Conservation (phyloP, 35 echinoderm and acorn worm genomes). For the Chiridota heheva region DNA sequence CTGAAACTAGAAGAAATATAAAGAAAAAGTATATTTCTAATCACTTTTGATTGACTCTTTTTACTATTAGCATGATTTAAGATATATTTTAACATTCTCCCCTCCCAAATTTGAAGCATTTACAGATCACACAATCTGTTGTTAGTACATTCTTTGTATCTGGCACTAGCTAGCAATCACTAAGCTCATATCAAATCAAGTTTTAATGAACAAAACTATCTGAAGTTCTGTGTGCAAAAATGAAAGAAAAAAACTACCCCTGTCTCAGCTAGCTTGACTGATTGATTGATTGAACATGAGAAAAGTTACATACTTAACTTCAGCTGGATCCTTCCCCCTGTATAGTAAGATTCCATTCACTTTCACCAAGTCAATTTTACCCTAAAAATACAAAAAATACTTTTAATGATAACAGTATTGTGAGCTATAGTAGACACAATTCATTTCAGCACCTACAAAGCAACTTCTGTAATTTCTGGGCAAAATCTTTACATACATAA, state of each 20-base stretch:
- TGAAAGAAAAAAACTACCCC: not conserved
- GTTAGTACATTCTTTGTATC: not conserved
- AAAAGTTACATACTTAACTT: slow-evolving; percentile 34
- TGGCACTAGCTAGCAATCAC: not conserved
- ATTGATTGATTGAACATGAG: not conserved
- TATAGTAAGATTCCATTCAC: slow-evolving; percentile 67
- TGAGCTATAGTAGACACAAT: not conserved
- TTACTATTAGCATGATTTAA: too few relatives aligned
- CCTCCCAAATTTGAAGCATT: too few relatives aligned
- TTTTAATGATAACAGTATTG: not conserved
- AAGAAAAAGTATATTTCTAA: too few relatives aligned
- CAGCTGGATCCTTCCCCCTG: slow-evolving; percentile 71
- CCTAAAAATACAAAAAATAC: slow-evolving; percentile 29
- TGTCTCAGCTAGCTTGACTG: not conserved
- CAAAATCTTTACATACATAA: not conserved
- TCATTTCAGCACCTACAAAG: not conserved
- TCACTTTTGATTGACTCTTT: too few relatives aligned
- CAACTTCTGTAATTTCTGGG: not conserved
- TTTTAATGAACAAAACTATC: not conserved
- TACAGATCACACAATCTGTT: not conserved
- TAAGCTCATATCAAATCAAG: not conserved
- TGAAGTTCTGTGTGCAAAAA: not conserved
- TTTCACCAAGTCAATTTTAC: slow-evolving; percentile 91
- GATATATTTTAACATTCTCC: too few relatives aligned
- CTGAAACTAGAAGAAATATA: too few relatives aligned